Evolutionary conservation across 2,888 invertebrate species (phyloP), one percentile per base, ranked within the genome.

Genomic region (Eupelmus urozonus): DNA sequence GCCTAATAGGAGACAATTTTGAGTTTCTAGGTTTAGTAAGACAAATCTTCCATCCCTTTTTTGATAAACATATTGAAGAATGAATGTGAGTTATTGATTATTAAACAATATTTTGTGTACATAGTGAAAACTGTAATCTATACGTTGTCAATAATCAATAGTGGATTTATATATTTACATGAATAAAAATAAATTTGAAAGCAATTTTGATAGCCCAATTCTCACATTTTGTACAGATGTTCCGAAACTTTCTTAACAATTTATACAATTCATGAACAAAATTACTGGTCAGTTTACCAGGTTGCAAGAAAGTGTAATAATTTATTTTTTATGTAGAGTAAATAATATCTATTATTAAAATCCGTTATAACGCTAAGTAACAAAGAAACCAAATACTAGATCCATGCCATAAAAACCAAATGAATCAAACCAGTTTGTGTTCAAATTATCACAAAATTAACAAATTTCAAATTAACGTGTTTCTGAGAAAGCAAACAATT

Each of bases 391-490:
- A 88, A 88, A 89, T 88, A 88, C 85, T 87, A 88, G 86, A 87
- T 86, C 83, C 87, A 89, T 87, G 88, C 88, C 88, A 88, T 89
- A 88, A 85, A 85, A 87, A 87, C 87, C 88, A 88, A 88, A 88
- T 88, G 85, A 88, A 86, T 85, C 83, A 84, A 88, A 87, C 87
- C 86, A 86, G 83, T 87, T 88, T 89, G 87, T 89, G 88, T 89
- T 89, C 88, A 86, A 88, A 85, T 85, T 85, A 83, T 84, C 83
- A 82, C 83, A 83, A 83, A 85, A 83, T 83, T 82, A 65, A 18
- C 7, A 49, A 63, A 63, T 70, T 78, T 69, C 42, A 9, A 55
- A 55, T 72, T 59, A 55, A 27, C 16, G 29, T 51, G 51, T 0
- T 63, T 69, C 59, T 62, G 20, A 67, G 42, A 67, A 66, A 20